Conservation (phyloP, 2,888 invertebrate species). For the Drosophila dives region DNA sequence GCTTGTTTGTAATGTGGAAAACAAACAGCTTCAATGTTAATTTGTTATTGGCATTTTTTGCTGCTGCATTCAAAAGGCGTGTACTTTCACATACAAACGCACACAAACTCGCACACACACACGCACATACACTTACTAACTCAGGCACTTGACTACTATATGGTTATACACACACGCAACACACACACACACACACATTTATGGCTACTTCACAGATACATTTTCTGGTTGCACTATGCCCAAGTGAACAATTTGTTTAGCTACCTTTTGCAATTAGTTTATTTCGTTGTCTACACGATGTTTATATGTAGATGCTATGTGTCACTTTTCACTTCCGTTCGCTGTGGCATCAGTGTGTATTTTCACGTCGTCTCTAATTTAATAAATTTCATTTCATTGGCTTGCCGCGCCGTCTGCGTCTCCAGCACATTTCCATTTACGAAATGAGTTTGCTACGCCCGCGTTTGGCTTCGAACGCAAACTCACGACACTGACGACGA, state of each 20-base stretch:
- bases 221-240: constrained; percentile 53
- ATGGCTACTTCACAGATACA: constrained; percentile 66
- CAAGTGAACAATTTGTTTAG: constrained; percentile 41
- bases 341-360: constrained; percentile 30
- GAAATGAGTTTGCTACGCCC: constrained; percentile 63
- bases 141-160: constrained; percentile 40
- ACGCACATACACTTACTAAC: constrained; percentile 22
- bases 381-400: constrained; percentile 75
- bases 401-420: constrained; percentile 49
- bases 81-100: constrained; percentile 48
- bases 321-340: constrained; percentile 71
- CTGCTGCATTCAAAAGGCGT: constrained; percentile 65
- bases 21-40: constrained; percentile 30
- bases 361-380: constrained; percentile 71
- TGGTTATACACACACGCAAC: constrained; percentile 31
- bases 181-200: constrained; percentile 28
- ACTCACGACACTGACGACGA: constrained; percentile 46
- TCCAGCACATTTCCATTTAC: constrained; percentile 68
- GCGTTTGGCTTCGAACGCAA: constrained; percentile 45
- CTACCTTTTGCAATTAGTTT: constrained; percentile 69
- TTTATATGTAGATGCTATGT: constrained; percentile 13
- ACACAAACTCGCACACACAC: constrained; percentile 22
- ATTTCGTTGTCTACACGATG: constrained; percentile 37
- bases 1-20: constrained; percentile 9
- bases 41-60: constrained; percentile 57